Evolutionary conservation across 2,797 vertebrate genomes (phyloP).

Genomic region (Chloroceryle inda): DNA sequence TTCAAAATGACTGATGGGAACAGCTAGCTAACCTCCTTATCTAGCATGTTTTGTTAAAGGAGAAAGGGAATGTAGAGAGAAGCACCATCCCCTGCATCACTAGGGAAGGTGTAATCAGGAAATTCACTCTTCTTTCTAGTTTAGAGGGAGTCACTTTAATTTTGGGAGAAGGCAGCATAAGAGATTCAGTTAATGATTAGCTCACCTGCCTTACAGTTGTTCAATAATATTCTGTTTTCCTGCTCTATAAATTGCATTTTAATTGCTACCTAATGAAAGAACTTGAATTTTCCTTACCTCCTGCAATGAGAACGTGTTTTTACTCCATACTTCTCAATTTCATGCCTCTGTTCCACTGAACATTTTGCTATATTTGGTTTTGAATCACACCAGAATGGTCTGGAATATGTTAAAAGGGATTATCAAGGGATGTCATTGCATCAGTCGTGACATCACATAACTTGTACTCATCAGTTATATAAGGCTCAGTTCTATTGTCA

Average conservation of each 20-base stretch:
- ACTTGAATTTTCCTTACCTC: conserved; percentile 11
- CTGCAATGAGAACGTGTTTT: not conserved
- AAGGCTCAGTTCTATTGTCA: not conserved
- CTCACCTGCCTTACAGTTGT: conserved; percentile 9
- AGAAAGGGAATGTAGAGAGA: conserved; percentile 1
- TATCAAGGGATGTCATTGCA: not conserved
- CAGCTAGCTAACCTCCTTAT: not conserved
- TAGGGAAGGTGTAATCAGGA: conserved; percentile 1
- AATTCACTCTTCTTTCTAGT: not conserved
- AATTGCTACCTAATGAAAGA: conserved; percentile 25
- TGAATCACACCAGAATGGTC: not conserved
- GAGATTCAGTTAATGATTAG: not conserved
- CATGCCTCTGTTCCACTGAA: not conserved
- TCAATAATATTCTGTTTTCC: not conserved
- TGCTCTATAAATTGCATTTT: conserved; percentile 9
- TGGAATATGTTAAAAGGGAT: not conserved
- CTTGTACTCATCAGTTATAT: not conserved
- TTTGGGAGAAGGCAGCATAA: not conserved
- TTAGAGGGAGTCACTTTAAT: not conserved
- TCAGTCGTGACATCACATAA: not conserved
- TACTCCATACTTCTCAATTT: not conserved
- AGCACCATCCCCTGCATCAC: not conserved
- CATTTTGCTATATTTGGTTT: not conserved
- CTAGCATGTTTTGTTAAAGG: not conserved
- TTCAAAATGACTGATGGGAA: not conserved